Base-by-base conservation (phyloP, 2,113 vertebrate species). In the Rhizomys pruinosus region DNA sequence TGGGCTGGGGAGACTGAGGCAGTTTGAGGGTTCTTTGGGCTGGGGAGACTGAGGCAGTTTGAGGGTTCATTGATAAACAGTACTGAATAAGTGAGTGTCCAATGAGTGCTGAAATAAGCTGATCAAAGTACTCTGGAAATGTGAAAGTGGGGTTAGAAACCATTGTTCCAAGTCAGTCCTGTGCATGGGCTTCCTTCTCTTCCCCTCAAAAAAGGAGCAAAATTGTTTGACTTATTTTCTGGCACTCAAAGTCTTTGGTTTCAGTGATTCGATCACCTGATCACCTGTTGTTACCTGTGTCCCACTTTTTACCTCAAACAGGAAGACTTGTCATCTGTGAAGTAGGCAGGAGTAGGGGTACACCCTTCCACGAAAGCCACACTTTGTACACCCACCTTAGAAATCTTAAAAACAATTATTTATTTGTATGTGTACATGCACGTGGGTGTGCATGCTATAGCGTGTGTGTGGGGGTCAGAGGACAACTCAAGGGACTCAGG, bases 1-100 rank as follows among this genome's bases (percentile, higher is more conserved):
- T 20, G 7, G 55, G 22, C 52, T 22, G 63, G 27, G 22, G 27
- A 7, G n/a, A n/a, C n/a, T n/a, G n/a, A n/a, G n/a, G n/a, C n/a
- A n/a, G 29, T 2, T 4, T 27, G 25, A 27, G 6, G n/a, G n/a
- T n/a, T n/a, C n/a, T 8, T 55, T 1, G 22, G 77, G 37, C 9
- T 32, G 15, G 57, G 55, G 80, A 8, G 39, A n/a, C n/a, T n/a
- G 9, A 13, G 2, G 0, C 20, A 7, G 29, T 2, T 4, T 27
- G 25, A 27, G 6, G 63, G 20, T 47, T 68, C n/a, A 59, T 79
- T 34, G 12, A 20, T 34, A 79, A 23, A 78, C 39, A 68, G 81
- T 25, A 32, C 16, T 27, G 37, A 64, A 82, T 42, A 64, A 22
- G 12, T 39, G 59, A 82, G 27, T 64, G 17, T 84, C 61, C 80